phyloP scores from a whole-genome alignment of 1,140 invertebrate genomes.

The Philaenus spumarius region DNA sequence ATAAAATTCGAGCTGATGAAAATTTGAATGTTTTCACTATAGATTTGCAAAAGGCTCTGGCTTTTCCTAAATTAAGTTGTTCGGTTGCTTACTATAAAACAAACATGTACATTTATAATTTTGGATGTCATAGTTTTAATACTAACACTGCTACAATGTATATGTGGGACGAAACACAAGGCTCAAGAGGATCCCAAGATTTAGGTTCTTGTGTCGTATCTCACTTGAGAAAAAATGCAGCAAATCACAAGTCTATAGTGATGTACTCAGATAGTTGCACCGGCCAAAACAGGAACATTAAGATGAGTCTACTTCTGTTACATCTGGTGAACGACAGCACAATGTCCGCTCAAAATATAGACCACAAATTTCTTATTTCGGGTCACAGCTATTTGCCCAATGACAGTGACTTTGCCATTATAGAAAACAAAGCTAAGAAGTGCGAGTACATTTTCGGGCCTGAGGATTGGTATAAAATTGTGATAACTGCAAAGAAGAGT shows the following conservation, averaged over 20 bases:
- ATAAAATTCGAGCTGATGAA: neutral
- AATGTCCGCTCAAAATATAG: no score
- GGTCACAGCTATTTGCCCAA: no score
- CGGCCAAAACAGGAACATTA: neutral
- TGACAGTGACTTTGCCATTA: no score
- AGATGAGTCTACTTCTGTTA: no score
- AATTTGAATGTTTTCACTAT: conserved; percentile 23
- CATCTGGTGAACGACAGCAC: no score
- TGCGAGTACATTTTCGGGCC: no score
- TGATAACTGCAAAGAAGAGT: no score
- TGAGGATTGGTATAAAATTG: no score
- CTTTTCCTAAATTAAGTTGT: conserved; percentile 26
- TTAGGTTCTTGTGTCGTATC: conserved; percentile 16
- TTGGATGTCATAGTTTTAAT: conserved; percentile 22
- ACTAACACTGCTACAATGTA: conserved; percentile 18
- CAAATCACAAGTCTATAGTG: neutral
- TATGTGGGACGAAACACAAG: conserved; percentile 23
- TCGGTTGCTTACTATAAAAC: conserved; percentile 31
- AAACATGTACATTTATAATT: conserved; percentile 30
- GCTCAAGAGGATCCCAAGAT: conserved; percentile 22
- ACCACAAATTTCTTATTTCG: no score
- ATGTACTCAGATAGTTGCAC: neutral
- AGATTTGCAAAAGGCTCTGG: conserved; percentile 30
- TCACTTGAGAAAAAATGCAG: neutral
- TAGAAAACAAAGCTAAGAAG: no score